These are phyloP conservation scores for Polyploca ridens DNA, from an alignment of 2,888 invertebrate genomes.

Conservation along the genomic window DNA sequence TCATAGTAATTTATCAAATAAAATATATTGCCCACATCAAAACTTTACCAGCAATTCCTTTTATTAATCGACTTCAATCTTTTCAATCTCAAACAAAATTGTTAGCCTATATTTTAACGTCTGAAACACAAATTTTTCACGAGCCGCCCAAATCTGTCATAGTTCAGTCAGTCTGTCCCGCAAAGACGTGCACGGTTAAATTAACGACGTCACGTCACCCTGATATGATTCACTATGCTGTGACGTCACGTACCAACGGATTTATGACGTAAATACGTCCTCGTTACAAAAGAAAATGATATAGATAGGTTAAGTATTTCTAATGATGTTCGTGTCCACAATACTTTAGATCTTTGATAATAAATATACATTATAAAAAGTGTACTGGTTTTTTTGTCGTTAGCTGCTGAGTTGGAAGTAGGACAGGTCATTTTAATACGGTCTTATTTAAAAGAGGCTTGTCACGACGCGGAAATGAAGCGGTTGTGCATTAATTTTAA, in stretches of 20 bases:
- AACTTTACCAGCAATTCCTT: constrained; percentile 7
- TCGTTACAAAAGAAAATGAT: constrained; percentile 48
- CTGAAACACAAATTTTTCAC: constrained; percentile 39
- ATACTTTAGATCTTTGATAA: constrained; percentile 21
- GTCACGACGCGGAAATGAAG: constrained; percentile 13
- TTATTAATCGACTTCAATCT: constrained; percentile 11
- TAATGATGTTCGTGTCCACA: constrained; percentile 21
- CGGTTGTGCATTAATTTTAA: background rate
- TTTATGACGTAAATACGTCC: constrained; percentile 52
- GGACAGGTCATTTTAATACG: constrained; percentile 14
- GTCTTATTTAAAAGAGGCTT: constrained; percentile 13
- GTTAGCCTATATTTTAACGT: constrained; percentile 31
- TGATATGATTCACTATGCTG: constrained; percentile 55
- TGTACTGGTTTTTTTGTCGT: constrained; percentile 1
- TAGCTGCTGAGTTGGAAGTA: constrained; percentile 11
- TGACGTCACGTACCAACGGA: constrained; percentile 44
- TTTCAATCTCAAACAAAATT: constrained; percentile 25
- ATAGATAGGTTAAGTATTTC: constrained; percentile 13
- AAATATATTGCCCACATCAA: background rate
- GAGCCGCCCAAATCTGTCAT: constrained; percentile 51
- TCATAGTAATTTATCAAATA: background rate
- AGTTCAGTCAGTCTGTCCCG: constrained; percentile 40
- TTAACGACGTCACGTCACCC: constrained; percentile 64
- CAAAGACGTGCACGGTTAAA: constrained; percentile 49
- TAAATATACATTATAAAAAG: constrained; percentile 9